Base-by-base conservation (phyloP, 2,113 vertebrate genomes). In the Gavialis gangeticus region DNA sequence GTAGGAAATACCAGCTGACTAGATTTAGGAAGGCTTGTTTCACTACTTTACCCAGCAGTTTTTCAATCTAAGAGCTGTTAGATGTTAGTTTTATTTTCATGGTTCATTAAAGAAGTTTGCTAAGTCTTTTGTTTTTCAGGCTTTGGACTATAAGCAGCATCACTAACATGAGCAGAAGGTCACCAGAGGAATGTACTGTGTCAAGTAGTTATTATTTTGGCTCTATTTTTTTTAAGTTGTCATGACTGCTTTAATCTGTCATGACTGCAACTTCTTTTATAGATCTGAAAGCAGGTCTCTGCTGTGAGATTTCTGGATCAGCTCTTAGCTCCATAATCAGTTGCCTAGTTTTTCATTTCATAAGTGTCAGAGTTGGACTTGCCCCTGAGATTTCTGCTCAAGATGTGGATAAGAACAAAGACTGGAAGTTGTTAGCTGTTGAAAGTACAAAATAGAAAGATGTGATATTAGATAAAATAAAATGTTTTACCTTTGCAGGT, bases 381-480 rank as follows among this genome's bases (percentile, higher is more conserved):
- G 66, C 17, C 16, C 75, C 18, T 66, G 91, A 79, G 12, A 85
- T 95, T 96, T 92, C 27, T 87, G 21, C 58, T 95, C 10, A 90
- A 92, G 90, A 85, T 28, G 59, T 7, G 12, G 30, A 56, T 78
- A 82, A 69, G 11, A 2, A 64, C 34, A 82, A 28, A 79, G 76
- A 60, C 12, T 14, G 54, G 60, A 19, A 59, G 69, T 59, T 75
- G 46, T 46, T 30, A 54, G 58, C 59, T 2, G 25, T 5, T n/a
- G 10, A 34, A n/a, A 64, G 56, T 28, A 86, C 82, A 62, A 91
- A 90, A 3, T 9, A 84, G 24, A 60, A 81, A 78, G 46, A 24
- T 71, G 5, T 85, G 25, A 46, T 56, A 1, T 16, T 91, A 6
- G 8, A 94, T 87, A 88, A 95, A 94, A 93, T 92, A 8, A 87